Evolutionary conservation across 1,140 invertebrate genomes (phyloP), one percentile per base, ranked within the genome.

Genomic region (Microplitis mediator): DNA sequence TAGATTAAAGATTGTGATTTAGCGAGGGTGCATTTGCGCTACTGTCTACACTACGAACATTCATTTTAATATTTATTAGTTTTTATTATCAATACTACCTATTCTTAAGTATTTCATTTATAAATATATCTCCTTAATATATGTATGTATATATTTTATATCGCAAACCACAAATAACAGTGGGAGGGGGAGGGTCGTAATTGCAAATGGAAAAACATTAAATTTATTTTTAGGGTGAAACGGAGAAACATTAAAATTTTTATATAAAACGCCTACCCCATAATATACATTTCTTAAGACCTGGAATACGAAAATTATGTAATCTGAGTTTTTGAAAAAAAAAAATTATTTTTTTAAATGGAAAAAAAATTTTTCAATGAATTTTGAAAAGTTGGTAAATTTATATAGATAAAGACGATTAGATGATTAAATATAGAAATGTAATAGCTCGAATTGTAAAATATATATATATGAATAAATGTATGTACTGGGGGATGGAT

Each of bases 201-300:
- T 9, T 9, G 1, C 11, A 52, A 78, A 74, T 62, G 74, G 74
- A 61, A 69, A 60, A 69, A 75, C 69, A 65, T 54, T 69, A 14
- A 66, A 54, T 61, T 70, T 34, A 60, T 23, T 23, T 23, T 23
- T 23, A 23, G 23, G 23, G 23, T 23, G 2, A 23, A 23, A 23
- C 50, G 51, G 54, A 34, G 68, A 32, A 66, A 64, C 14, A 63
- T 16, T 65, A 66, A 32, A 69, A 66, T 64, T 66, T 73, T 65
- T 54, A 35, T 54, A 32, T 63, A 31, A 74, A 61, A 79, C 50
- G 78, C 80, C 80, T 84, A 83, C 82, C 81, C 81, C 81, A 81
- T 72, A 84, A 78, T 74, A 83, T 80, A 80, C 71, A 82, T 83
- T 82, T 83, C 79, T 82, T 80, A 81, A 83, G 81, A 82, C 81